These are phyloP conservation scores for Linnaemya vulpina DNA, from an alignment of 2,888 invertebrate species.

Conservation along the genomic window DNA sequence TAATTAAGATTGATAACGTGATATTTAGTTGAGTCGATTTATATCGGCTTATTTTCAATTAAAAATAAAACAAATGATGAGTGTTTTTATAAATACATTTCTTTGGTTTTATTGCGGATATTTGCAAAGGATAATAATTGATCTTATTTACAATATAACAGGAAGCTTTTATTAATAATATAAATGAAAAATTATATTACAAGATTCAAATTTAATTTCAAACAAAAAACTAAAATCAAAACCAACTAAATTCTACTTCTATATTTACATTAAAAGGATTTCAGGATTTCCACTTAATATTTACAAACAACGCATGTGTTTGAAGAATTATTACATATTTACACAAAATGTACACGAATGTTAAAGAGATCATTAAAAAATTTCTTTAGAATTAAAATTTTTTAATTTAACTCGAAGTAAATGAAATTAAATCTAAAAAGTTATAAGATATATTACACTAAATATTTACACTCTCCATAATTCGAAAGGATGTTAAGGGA, in stretches of 20 bases:
- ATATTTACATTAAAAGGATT: slow-evolving; percentile 39
- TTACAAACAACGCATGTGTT: slow-evolving; percentile 36
- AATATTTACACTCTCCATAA: slow-evolving; percentile 67
- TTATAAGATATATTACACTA: slow-evolving; percentile 12
- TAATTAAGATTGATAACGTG: no score
- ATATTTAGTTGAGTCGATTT: neutral
- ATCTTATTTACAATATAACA: slow-evolving; percentile 59
- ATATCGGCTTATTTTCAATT: slow-evolving; percentile 21
- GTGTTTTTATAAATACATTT: slow-evolving; percentile 51
- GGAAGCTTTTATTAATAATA: slow-evolving; percentile 30
- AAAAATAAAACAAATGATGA: slow-evolving; percentile 64
- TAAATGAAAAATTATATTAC: slow-evolving; percentile 25
- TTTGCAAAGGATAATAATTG: slow-evolving; percentile 32
- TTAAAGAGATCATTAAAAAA: slow-evolving; percentile 80
- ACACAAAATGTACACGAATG: slow-evolving; percentile 76
- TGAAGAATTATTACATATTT: slow-evolving; percentile 48
- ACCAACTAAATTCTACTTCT: slow-evolving; percentile 15
- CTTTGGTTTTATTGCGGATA: slow-evolving; percentile 42
- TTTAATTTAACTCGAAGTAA: slow-evolving; percentile 77
- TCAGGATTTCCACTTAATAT: slow-evolving; percentile 33
- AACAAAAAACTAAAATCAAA: slow-evolving; percentile 12
- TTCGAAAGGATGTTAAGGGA: slow-evolving; percentile 41
- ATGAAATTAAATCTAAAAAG: slow-evolving; percentile 18
- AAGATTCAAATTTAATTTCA: slow-evolving; percentile 23
- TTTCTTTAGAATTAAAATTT: slow-evolving; percentile 72